phyloP scores from a whole-genome alignment of 2,113 vertebrate species.

The Nansenia antarctica region DNA sequence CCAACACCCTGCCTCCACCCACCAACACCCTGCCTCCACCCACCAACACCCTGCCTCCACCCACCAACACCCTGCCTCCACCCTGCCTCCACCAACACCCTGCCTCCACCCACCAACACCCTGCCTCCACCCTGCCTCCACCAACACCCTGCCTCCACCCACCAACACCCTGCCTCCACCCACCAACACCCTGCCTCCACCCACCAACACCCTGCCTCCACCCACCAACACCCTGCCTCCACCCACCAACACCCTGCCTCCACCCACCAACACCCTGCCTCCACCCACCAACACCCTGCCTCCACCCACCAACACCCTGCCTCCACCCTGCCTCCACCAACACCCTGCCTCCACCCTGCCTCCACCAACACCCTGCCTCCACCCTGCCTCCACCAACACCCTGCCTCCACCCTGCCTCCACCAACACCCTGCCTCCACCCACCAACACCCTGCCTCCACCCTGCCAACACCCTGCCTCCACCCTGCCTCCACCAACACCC shows the following conservation, averaged over 20 bases:
- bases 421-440: background rate
- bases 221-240: background rate
- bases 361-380: too few relatives aligned
- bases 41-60: background rate
- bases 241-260: too few relatives aligned
- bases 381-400: too few relatives aligned
- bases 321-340: background rate
- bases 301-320: background rate
- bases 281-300: background rate
- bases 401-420: background rate
- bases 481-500: background rate
- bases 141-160: background rate
- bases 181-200: too few relatives aligned
- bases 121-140: background rate
- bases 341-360: background rate
- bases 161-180: background rate
- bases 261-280: background rate
- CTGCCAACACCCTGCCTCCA: background rate
- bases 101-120: background rate
- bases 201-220: too few relatives aligned
- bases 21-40: background rate
- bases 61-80: too few relatives aligned
- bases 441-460: background rate
- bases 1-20: background rate
- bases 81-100: background rate